Conservation (phyloP, 2,113 vertebrate species). For the Urocolius indicus region DNA sequence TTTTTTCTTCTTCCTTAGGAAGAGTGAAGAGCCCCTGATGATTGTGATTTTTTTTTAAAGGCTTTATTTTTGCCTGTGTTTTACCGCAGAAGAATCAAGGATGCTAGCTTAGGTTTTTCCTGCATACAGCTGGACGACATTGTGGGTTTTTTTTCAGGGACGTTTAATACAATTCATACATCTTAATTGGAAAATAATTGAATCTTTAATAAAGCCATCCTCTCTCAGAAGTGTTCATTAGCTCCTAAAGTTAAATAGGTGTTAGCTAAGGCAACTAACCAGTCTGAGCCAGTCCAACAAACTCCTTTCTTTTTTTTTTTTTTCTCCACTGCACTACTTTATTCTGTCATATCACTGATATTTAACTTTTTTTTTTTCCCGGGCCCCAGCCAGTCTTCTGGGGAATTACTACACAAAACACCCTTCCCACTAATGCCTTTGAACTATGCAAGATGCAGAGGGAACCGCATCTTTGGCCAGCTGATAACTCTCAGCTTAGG, state of each 20-base stretch:
- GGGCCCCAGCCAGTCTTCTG: not conserved
- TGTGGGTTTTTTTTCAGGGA: conserved; percentile 27
- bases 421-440: not conserved
- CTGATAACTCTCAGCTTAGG: not conserved
- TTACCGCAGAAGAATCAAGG: not conserved
- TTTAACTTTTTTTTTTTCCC: not conserved
- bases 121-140: not conserved
- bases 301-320: not conserved
- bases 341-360: not conserved
- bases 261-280: conserved; percentile 45
- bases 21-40: not conserved
- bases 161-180: conserved; percentile 9
- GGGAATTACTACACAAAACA: not conserved
- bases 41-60: not conserved
- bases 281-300: conserved; percentile 33
- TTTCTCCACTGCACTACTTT: not conserved
- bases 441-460: not conserved
- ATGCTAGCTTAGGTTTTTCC: not conserved
- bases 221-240: conserved; percentile 57
- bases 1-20: not conserved
- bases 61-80: conserved; percentile 14
- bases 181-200: conserved; percentile 65
- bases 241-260: conserved; percentile 51
- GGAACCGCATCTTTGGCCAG: not conserved
- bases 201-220: conserved; percentile 59